Evolutionary conservation across 2,113 vertebrate genomes (phyloP).

Genomic region (Ginglymostoma cirratum): DNA sequence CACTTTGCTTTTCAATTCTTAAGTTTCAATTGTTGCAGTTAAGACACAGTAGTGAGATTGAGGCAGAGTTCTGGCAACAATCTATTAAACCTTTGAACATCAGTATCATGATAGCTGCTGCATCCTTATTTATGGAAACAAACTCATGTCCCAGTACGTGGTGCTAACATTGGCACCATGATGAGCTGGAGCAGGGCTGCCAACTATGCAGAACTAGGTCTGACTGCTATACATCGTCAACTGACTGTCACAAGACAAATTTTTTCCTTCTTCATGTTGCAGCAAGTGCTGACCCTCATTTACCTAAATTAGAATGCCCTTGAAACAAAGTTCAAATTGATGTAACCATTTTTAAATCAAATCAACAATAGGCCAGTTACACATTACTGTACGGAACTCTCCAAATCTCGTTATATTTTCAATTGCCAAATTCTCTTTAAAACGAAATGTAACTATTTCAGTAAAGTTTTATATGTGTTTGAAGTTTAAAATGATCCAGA

Average conservation of each 20-base stretch:
- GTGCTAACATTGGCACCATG: neutral
- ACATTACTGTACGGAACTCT: neutral
- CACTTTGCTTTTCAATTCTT: too few relatives aligned
- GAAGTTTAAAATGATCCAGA: neutral
- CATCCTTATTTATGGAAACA: conserved; percentile 30
- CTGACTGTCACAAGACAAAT: conserved; percentile 39
- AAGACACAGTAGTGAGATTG: neutral
- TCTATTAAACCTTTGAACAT: neutral
- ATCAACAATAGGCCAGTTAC: neutral
- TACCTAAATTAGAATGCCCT: conserved; percentile 52
- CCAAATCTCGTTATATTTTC: neutral
- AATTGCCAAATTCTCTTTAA: too few relatives aligned
- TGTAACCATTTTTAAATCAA: conserved; percentile 38
- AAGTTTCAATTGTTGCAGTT: neutral
- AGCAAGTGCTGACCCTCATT: conserved; percentile 52
- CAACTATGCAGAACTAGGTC: conserved; percentile 10
- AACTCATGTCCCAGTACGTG: neutral
- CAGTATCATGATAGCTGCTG: neutral
- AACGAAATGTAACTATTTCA: neutral
- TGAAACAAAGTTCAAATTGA: conserved; percentile 45
- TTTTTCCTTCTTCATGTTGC: conserved; percentile 45
- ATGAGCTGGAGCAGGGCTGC: neutral
- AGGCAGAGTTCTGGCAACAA: neutral
- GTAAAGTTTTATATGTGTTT: neutral
- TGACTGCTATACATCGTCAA: conserved; percentile 16